Conservation (phyloP, 23 tunicate species). For the Halocynthia roretzi region DNA sequence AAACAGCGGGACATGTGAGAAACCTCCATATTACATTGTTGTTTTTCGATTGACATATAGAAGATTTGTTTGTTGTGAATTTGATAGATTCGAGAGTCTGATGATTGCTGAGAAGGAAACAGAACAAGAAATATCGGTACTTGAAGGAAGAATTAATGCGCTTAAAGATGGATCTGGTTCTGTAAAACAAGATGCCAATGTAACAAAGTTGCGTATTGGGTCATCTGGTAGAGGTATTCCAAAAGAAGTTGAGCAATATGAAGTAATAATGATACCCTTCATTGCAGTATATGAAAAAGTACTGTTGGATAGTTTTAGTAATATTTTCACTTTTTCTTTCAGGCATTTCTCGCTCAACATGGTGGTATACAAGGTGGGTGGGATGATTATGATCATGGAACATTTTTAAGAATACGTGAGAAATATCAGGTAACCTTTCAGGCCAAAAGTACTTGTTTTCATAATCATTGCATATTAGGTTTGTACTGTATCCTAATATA, state of each 20-base stretch:
- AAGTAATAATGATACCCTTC: conserved; percentile 18
- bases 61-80: background rate
- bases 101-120: conserved; percentile 42
- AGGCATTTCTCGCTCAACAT: conserved; percentile 57
- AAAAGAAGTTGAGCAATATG: conserved; percentile 58
- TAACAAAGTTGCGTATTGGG: background rate
- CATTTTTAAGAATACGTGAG: conserved; percentile 61
- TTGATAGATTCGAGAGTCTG: conserved; percentile 49
- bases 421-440: conserved; percentile 37
- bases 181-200: background rate
- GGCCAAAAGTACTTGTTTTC: no score
- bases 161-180: background rate
- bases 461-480: background rate
- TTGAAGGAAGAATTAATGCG: conserved; percentile 42
- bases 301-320: background rate
- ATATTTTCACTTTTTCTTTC: background rate
- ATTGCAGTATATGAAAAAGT: background rate
- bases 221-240: conserved; percentile 29
- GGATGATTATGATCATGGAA: conserved; percentile 91
- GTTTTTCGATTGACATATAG: background rate
- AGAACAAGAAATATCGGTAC: conserved; percentile 48
- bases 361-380: conserved; percentile 80
- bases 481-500: background rate
- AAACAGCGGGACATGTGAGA: conserved; percentile 55
- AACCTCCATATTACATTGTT: background rate